Evolutionary conservation across 2,888 invertebrate genomes (phyloP).

Genomic region (Melitaea athalia): DNA sequence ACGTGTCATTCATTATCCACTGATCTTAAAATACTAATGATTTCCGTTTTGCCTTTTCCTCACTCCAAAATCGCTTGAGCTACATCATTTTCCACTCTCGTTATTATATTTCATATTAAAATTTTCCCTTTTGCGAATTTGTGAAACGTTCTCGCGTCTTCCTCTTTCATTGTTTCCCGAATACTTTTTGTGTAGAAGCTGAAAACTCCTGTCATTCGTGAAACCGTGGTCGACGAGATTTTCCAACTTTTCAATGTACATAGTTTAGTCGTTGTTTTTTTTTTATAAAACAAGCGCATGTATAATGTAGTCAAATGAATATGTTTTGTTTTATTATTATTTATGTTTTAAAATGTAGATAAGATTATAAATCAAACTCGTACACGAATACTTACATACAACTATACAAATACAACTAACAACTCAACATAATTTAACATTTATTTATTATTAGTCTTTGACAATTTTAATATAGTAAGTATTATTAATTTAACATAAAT

Average conservation of each 20-base stretch:
- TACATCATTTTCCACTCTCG: slow-evolving; percentile 25
- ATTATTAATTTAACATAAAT: no score
- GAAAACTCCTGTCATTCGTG: neutral
- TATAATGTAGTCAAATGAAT: neutral
- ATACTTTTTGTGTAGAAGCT: slow-evolving; percentile 9
- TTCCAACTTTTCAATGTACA: neutral
- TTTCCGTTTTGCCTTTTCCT: neutral
- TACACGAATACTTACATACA: no score
- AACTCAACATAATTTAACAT: no score
- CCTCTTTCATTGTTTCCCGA: slow-evolving; percentile 22
- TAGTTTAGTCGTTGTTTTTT: neutral
- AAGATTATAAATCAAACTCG: no score
- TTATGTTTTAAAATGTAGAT: no score
- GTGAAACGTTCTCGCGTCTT: slow-evolving; percentile 20
- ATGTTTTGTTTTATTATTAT: no score
- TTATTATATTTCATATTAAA: slow-evolving; percentile 25
- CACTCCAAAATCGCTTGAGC: slow-evolving; percentile 13
- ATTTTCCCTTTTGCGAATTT: slow-evolving; percentile 22
- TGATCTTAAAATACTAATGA: neutral
- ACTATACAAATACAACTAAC: no score
- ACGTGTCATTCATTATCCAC: neutral
- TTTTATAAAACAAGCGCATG: no score
- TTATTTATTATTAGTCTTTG: no score
- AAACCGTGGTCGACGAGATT: neutral
- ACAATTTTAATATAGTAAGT: no score